A percentile compares a stretch with the other conserved stretches of the same genome.
phyloP scores from a whole-genome alignment of 1,140 invertebrate genomes.

The Bombus difficillimus region DNA sequence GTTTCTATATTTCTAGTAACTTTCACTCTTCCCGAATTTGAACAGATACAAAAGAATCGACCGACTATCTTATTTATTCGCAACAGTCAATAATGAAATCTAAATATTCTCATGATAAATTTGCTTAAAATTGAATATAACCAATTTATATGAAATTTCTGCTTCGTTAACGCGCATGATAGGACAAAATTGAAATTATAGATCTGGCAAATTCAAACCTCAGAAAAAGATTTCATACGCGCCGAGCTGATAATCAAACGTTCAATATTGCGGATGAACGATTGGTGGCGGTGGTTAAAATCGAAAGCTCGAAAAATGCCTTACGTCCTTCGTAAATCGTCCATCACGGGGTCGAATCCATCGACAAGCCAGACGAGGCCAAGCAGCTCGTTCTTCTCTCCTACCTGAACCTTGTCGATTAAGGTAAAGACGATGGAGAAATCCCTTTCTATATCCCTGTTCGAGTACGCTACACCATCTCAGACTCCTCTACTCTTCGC shows the following conservation, averaged over 20 bases:
- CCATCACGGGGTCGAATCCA: conserved; percentile 1
- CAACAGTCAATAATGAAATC: neutral
- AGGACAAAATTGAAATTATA: neutral
- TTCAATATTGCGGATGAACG: neutral
- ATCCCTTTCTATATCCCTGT: conserved; percentile 45
- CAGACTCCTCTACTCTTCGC: neutral
- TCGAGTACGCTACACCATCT: neutral
- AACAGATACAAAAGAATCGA: neutral
- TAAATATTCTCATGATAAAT: neutral
- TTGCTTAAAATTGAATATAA: no score
- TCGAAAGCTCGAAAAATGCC: neutral
- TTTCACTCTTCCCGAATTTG: neutral
- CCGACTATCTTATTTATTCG: neutral
- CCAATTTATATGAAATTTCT: no score
- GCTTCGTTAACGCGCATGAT: neutral
- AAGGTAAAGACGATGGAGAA: conserved; percentile 64
- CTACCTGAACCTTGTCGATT: conserved; percentile 56
- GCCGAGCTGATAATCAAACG: neutral
- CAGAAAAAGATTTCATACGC: neutral
- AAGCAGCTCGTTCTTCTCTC: neutral
- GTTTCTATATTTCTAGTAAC: neutral
- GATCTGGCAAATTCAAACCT: neutral
- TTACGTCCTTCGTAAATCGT: neutral
- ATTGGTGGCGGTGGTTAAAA: neutral
- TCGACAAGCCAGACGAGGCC: conserved; percentile 16